Conservation (phyloP, 2,797 vertebrate species). For the Crocidura indochinensis region DNA sequence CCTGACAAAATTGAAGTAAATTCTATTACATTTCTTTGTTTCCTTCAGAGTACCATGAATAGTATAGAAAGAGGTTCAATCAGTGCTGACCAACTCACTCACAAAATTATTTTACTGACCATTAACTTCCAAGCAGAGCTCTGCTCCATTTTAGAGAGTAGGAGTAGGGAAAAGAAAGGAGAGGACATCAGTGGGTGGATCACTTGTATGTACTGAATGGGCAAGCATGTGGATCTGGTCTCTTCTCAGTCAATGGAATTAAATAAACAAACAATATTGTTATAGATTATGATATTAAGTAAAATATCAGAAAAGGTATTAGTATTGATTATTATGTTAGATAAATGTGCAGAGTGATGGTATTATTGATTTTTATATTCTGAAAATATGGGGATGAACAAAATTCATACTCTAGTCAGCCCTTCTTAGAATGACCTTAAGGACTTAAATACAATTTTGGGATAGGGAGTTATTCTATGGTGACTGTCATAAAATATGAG, state of each 20-base stretch:
- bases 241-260: constrained; percentile 70
- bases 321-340: constrained; percentile 81
- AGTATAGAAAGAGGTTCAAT: neutral
- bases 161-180: constrained; percentile 42
- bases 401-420: constrained; percentile 55
- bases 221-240: constrained; percentile 58
- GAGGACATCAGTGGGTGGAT: neutral
- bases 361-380: constrained; percentile 82
- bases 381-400: constrained; percentile 70
- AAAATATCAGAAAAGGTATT: constrained; percentile 83
- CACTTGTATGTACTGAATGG: constrained; percentile 1
- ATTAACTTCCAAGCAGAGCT: constrained; percentile 31
- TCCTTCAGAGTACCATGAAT: neutral
- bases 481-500: constrained; percentile 63
- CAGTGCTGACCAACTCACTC: neutral
- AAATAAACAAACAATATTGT: constrained; percentile 82
- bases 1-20: neutral
- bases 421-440: constrained; percentile 68
- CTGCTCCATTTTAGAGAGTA: neutral
- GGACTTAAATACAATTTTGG: constrained; percentile 51
- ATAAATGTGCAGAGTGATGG: constrained; percentile 74
- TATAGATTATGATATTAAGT: constrained; percentile 84
- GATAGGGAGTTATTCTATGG: constrained; percentile 79
- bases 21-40: constrained; percentile 45
- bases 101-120: constrained; percentile 26